Evolutionary conservation across 2,113 vertebrate species (phyloP).

Genomic region (Upupa epops): DNA sequence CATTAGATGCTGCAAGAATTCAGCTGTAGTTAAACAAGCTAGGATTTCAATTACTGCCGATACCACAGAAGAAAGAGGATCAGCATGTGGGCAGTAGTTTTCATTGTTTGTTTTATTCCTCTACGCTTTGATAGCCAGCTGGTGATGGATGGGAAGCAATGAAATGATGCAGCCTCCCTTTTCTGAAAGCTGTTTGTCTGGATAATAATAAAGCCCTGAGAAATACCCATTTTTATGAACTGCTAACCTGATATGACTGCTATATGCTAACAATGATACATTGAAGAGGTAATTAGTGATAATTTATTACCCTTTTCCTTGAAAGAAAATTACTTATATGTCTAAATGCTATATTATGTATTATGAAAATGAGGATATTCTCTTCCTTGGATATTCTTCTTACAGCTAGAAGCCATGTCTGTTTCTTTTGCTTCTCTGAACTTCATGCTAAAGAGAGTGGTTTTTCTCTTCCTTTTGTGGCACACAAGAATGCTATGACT

Average conservation of each 20-base stretch:
- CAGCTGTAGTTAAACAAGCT: not conserved
- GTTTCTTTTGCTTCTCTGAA: not conserved
- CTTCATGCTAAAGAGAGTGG: not conserved
- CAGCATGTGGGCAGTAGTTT: constrained; percentile 47
- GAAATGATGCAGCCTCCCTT: not conserved
- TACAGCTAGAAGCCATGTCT: not conserved
- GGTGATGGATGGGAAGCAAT: constrained; percentile 20
- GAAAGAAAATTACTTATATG: not conserved
- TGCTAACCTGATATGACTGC: constrained; percentile 18
- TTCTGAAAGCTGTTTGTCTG: not conserved
- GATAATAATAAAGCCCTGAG: constrained; percentile 43
- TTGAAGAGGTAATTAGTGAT: constrained; percentile 16
- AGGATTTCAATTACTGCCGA: not conserved
- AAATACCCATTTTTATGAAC: constrained; percentile 15
- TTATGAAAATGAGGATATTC: not conserved
- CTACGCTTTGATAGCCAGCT: constrained; percentile 35
- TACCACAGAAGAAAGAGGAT: not conserved
- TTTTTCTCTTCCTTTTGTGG: not conserved
- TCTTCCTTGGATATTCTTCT: not conserved
- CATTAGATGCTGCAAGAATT: not conserved
- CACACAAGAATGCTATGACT: not conserved
- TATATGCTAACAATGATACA: constrained; percentile 36
- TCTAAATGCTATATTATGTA: not conserved
- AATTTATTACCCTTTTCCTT: constrained; percentile 28
- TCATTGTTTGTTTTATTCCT: constrained; percentile 40